A percentile compares a stretch with the other conserved stretches of the same genome.
Evolutionary conservation across 2,888 invertebrate genomes (phyloP).

Genomic region (Drosophila suboccidentalis): DNA sequence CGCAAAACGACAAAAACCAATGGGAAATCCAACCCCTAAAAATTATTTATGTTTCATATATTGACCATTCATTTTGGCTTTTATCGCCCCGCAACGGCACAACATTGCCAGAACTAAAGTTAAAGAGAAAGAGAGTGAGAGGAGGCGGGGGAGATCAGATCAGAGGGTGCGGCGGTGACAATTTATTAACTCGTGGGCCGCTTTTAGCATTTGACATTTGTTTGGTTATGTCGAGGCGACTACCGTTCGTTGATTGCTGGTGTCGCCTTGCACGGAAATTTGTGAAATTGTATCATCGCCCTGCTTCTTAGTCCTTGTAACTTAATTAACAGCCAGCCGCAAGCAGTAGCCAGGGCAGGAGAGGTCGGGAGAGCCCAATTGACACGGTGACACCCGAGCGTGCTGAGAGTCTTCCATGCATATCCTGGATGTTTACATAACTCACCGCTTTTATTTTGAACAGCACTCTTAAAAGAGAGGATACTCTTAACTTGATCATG

Average conservation of each 20-base stretch:
- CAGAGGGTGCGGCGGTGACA: conserved; percentile 69
- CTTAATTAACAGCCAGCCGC: conserved; percentile 66
- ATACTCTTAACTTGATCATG: not conserved
- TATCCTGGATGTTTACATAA: conserved; percentile 66
- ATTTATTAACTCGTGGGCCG: conserved; percentile 70
- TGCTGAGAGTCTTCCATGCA: conserved; percentile 35
- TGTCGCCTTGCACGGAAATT: conserved; percentile 81
- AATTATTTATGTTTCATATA: conserved; percentile 77
- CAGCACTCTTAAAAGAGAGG: not conserved
- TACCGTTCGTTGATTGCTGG: conserved; percentile 67
- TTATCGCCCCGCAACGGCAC: conserved; percentile 69
- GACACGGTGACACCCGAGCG: conserved; percentile 74
- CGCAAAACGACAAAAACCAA: conserved; percentile 55
- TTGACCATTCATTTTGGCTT: conserved; percentile 81
- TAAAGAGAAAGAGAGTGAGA: not conserved
- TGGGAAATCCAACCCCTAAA: conserved; percentile 71
- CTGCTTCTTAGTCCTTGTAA: conserved; percentile 53
- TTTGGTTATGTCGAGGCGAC: conserved; percentile 60
- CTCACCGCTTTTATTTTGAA: conserved; percentile 50
- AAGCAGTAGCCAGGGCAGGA: not conserved
- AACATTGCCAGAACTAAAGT: not conserved
- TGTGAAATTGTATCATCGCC: conserved; percentile 74
- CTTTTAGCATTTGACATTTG: conserved; percentile 75
- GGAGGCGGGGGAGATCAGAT: not conserved
- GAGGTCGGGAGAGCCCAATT: conserved; percentile 58